Evolutionary conservation across 2,888 invertebrate species (phyloP).

Genomic region (Spodoptera littoralis): DNA sequence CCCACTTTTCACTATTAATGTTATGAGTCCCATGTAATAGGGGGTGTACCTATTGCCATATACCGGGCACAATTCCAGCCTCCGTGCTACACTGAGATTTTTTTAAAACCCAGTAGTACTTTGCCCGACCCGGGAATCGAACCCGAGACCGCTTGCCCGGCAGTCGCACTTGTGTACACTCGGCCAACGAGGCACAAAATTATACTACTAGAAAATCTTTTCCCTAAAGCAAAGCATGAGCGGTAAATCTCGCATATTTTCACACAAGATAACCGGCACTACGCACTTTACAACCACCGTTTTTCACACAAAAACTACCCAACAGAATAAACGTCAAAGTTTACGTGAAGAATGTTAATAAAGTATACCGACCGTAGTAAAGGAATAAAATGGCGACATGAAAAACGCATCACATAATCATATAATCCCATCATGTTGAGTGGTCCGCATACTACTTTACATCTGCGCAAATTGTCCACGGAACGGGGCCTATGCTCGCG

Average conservation of each 20-base stretch:
- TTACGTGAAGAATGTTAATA: slow-evolving; percentile 62
- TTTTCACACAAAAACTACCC: slow-evolving; percentile 16
- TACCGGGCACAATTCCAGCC: no score
- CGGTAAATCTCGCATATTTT: background rate
- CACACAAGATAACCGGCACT: background rate
- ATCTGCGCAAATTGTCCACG: slow-evolving; percentile 63
- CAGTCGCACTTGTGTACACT: no score
- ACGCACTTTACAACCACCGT: slow-evolving; percentile 1
- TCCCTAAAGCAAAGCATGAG: background rate
- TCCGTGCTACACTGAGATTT: no score
- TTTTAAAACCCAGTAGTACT: no score
- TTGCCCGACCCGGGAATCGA: no score
- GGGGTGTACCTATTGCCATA: no score
- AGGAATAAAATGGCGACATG: slow-evolving; percentile 76
- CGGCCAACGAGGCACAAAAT: no score
- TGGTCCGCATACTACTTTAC: slow-evolving; percentile 69
- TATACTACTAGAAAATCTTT: no score
- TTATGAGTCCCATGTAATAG: no score
- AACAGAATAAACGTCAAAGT: slow-evolving; percentile 46
- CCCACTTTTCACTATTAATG: no score
- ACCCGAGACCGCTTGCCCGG: no score
- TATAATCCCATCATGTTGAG: slow-evolving; percentile 77
- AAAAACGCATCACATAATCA: slow-evolving; percentile 80
- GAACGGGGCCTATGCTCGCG: slow-evolving; percentile 43
- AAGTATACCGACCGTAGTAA: slow-evolving; percentile 69